Evolutionary conservation across 2,888 invertebrate genomes (phyloP).

Genomic region (Leistus spinibarbis): DNA sequence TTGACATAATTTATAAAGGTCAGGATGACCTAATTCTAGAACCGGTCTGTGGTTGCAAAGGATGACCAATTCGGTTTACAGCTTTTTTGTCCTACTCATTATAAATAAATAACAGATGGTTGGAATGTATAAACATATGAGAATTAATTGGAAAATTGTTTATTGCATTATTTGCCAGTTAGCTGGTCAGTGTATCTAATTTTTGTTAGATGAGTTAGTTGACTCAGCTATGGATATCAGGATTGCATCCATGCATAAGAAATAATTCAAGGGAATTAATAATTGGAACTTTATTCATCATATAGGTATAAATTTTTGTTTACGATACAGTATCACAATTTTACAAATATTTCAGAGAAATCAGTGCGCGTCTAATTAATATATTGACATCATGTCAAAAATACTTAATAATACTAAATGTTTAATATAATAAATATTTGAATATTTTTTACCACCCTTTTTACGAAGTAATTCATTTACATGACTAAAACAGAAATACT

Average conservation of each 20-base stretch:
- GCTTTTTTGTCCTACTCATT: not conserved
- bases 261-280: not conserved
- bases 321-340: conserved; percentile 20
- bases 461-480: not conserved
- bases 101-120: not conserved
- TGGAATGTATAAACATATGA: not conserved
- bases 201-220: too few species aligned
- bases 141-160: not conserved
- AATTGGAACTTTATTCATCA: conserved; percentile 16
- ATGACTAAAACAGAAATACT: not conserved
- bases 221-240: too few species aligned
- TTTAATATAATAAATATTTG: conserved; percentile 7
- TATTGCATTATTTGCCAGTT: too few species aligned
- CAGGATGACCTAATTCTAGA: conserved; percentile 17
- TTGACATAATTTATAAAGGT: conserved; percentile 6
- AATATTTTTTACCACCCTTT: conserved; percentile 11
- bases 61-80: not conserved
- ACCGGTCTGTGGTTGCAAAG: conserved; percentile 3
- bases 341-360: conserved; percentile 18
- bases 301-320: conserved; percentile 20
- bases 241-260: not conserved
- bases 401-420: conserved; percentile 15
- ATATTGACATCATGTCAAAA: conserved; percentile 13
- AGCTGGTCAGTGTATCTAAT: too few species aligned
- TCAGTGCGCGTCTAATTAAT: conserved; percentile 5